Percentiles rank a stretch among this genome's conserved stretches.
Evolutionary conservation across 2,113 vertebrate genomes (phyloP).

Genomic region (human): DNA sequence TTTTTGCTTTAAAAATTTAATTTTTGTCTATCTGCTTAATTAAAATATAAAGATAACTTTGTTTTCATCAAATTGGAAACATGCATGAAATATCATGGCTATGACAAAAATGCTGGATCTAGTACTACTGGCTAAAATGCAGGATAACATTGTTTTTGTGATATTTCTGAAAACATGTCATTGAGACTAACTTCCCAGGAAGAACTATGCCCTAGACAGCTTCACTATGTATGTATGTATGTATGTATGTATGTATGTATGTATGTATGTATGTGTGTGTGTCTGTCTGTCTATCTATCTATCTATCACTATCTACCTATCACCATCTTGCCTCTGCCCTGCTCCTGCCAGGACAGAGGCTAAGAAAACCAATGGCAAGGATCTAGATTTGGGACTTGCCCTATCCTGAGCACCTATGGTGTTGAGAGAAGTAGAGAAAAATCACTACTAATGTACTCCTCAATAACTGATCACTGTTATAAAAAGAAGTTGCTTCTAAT

Average conservation of each 20-base stretch:
- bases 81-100: not conserved
- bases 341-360: not conserved
- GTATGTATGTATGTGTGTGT: rapidly evolving
- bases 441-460: not conserved
- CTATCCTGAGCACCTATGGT: not conserved
- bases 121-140: not conserved
- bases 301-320: no score
- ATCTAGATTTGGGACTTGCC: not conserved
- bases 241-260: no score
- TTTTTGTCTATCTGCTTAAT: not conserved
- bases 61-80: not conserved
- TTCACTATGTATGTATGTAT: not conserved
- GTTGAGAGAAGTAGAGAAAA: not conserved
- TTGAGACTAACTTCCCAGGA: not conserved
- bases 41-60: not conserved
- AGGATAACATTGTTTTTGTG: not conserved
- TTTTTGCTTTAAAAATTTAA: not conserved
- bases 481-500: not conserved
- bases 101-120: not conserved
- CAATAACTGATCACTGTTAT: not conserved
- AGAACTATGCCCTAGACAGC: not conserved
- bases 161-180: not conserved
- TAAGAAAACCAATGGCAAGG: not conserved
- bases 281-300: rapidly evolving
- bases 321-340: no score